Base-by-base conservation (phyloP, 2,888 invertebrate genomes). In the Agrochola macilenta region DNA sequence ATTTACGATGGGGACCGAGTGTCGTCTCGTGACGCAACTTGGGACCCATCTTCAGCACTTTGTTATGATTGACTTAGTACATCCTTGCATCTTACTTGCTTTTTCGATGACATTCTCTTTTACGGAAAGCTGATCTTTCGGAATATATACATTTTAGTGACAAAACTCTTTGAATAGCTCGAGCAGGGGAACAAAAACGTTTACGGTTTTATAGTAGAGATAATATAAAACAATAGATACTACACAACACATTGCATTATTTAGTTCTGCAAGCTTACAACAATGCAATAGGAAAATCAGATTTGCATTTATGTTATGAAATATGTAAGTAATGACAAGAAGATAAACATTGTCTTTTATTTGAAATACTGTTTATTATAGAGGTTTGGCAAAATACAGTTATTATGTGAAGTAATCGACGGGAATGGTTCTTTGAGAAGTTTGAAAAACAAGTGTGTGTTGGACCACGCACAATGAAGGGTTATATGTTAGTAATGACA, bases 261-360 rank as follows among this genome's bases (percentile, higher is more conserved):
- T 79, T 81, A 64, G 81, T 79, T 81, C 74, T 79, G 79, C 86
- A 85, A 83, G 76, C 76, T 70, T 82, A 83, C 76, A 87, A 87
- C 88, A 85, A 87, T 85, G 80, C 78, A 68, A 82, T 73, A 89
- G 81, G 88, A 82, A 89, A 89, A 89, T 87, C 89, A 54, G 89
- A 89, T 87, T 87, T 87, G 87, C 80, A 80, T 80, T 76, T 23
- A 57, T 63, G 79, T 88, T 84, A 78, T 26, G 81, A 83, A 89
- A 87, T 81, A 74, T 63, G 69, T 79, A 64, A 69, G 54, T 78
- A 75, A 76, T 64, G 76, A 76, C 78, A 72, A 74, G 35, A 63
- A 69, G 69, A 75, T 72, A 84, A 87, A 83, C 75, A 65, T 64
- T 64, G 70, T 74, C 30, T 74, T 75, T 74, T 71, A 68, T 68